These are phyloP conservation scores for Malacosoma neustria DNA, from an alignment of 2,888 invertebrate genomes.

Conservation along the genomic window DNA sequence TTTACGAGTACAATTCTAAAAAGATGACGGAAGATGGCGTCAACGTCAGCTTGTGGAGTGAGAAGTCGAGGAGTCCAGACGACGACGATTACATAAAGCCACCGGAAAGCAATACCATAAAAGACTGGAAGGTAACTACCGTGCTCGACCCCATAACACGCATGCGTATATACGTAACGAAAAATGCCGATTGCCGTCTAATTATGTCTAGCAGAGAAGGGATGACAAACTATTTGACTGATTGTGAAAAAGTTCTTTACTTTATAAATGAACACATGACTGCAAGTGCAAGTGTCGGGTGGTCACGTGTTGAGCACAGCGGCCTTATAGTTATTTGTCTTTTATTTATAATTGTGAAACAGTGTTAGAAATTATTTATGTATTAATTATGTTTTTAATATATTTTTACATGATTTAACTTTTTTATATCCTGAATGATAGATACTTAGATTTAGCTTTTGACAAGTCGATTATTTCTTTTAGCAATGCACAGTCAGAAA, in stretches of 20 bases:
- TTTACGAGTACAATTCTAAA: slow-evolving; percentile 50
- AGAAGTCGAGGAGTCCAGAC: slow-evolving; percentile 32
- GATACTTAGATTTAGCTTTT: too few species aligned
- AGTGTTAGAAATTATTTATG: too few species aligned
- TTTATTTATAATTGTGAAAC: too few species aligned
- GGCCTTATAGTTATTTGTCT: not conserved
- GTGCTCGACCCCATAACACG: slow-evolving; percentile 46
- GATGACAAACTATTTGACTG: slow-evolving; percentile 47
- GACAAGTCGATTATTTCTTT: too few species aligned
- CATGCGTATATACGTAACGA: slow-evolving; percentile 49
- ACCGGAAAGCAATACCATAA: slow-evolving; percentile 26
- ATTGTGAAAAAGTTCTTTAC: slow-evolving; percentile 50
- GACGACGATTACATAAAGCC: slow-evolving; percentile 24
- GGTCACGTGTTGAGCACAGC: not conserved
- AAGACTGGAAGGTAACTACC: slow-evolving; percentile 51
- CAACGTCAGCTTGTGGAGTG: slow-evolving; percentile 51
- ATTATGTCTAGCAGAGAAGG: slow-evolving; percentile 58
- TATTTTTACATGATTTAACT: too few species aligned
- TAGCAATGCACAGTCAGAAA: too few species aligned
- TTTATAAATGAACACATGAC: slow-evolving; percentile 45
- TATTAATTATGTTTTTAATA: too few species aligned
- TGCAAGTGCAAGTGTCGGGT: slow-evolving; percentile 17
- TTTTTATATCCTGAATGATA: too few species aligned
- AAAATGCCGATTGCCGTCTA: slow-evolving; percentile 46
- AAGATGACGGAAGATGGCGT: slow-evolving; percentile 56